A percentile compares a stretch with the other conserved stretches of the same genome.
phyloP scores from a whole-genome alignment of 1,140 invertebrate species.

The Archegozetes longisetosus region DNA sequence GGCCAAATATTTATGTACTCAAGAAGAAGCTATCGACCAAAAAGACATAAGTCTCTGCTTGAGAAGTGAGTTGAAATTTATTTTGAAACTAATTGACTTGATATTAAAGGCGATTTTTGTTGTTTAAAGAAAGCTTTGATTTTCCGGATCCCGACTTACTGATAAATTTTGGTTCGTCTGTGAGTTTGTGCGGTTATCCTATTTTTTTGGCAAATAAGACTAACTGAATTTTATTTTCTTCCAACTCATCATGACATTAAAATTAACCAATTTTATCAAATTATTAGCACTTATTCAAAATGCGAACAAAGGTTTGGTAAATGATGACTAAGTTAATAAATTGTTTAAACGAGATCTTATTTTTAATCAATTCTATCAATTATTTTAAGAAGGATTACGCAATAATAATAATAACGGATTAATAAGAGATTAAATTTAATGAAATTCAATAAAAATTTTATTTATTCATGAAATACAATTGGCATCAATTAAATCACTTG shows the following conservation, averaged over 20 bases:
- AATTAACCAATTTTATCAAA: neutral
- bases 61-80: no score
- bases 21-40: no score
- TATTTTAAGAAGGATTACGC: conserved; percentile 44
- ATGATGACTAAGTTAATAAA: no score
- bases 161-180: neutral
- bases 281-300: conserved; percentile 9
- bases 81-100: no score
- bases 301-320: neutral
- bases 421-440: neutral
- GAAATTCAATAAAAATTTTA: neutral
- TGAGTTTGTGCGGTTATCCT: neutral
- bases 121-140: neutral
- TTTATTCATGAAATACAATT: neutral
- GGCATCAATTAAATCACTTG: neutral
- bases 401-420: neutral
- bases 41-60: no score
- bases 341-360: neutral
- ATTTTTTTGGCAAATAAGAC: conserved; percentile 14
- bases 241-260: neutral
- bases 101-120: no score
- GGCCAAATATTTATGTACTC: no score
- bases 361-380: no score
- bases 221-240: conserved; percentile 9
- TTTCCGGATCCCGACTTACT: conserved; percentile 1